Base-by-base conservation (phyloP, 2,888 invertebrate species). In the Mactromeris polynyma region DNA sequence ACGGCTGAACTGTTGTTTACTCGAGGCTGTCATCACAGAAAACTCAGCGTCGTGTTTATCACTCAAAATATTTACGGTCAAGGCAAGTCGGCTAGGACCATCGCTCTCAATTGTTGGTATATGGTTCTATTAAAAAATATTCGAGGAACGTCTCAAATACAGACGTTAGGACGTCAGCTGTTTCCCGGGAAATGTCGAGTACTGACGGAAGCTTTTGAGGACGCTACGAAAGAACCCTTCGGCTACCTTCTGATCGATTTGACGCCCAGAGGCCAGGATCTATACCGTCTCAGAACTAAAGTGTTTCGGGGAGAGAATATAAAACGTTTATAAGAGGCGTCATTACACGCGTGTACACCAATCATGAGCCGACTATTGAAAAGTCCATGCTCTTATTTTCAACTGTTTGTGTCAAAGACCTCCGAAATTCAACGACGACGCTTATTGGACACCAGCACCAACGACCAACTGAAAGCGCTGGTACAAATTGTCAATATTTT, bases 41-140 rank as follows among this genome's bases (percentile, higher is more conserved):
- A 58, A 33, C 38, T 86, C 0, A 86, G 86, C 40, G 87, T 91
- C 11, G 38, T 91, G 33, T 87, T 85, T 69, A 91, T 91, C 31
- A 85, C 79, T 2, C 89, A 91, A 46, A 87, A 91, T 51, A 26
- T 87, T 26, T 91, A 87, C 64, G 85, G 81, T 7, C 85, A 89
- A 79, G 88, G 86, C 1, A 91, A 91, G 54, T 21, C 77, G 19
- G 85, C 87, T 46, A 73, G 89, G 36, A 90, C 89, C 21, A 90
- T 90, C 0, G 85, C 85, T 17, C 85, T 87, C 9, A 87, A 87
- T 26, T 79, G 83, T 69, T 83, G 87, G 83, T 87, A 87, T 26
- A 87, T 87, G 58, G 42, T 87, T 3, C 64, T 87, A 2, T 83
- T 87, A 26, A 83, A 83, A 40, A 90, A 84, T 36, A 40, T 86